phyloP scores from a whole-genome alignment of 2,888 invertebrate genomes.

The Digitonthophagus gazella region DNA sequence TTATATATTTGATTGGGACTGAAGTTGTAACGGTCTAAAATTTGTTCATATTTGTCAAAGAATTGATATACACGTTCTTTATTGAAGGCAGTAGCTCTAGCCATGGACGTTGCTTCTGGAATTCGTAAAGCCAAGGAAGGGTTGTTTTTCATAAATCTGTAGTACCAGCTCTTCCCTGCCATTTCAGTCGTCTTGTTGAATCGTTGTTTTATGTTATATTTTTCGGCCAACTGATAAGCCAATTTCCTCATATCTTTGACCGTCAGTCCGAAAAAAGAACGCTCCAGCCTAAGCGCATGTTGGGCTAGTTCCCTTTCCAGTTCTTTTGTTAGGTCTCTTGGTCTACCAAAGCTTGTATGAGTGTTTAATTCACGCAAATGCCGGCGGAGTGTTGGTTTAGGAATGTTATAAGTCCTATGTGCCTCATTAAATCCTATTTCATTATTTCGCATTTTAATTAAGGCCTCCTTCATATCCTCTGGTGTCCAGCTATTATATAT shows the following conservation, averaged over 20 bases:
- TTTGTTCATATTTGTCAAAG: constrained; percentile 25
- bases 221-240: constrained; percentile 28
- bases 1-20: constrained; percentile 42
- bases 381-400: constrained; percentile 26
- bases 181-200: constrained; percentile 24
- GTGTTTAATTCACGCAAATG: constrained; percentile 25
- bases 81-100: constrained; percentile 12
- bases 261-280: constrained; percentile 27
- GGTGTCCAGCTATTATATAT: no score
- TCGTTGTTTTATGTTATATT: constrained; percentile 27
- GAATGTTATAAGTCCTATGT: constrained; percentile 25
- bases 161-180: constrained; percentile 20
- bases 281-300: constrained; percentile 27
- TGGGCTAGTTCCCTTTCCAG: constrained; percentile 26
- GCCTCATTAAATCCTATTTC: constrained; percentile 27
- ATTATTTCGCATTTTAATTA: no score
- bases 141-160: constrained; percentile 29
- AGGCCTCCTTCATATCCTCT: no score
- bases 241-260: constrained; percentile 28
- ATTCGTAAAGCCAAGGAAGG: constrained; percentile 29
- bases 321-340: constrained; percentile 25
- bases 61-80: constrained; percentile 10
- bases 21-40: constrained; percentile 31
- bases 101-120: constrained; percentile 29
- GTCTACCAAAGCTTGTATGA: constrained; percentile 23